Evolutionary conservation across 2,113 vertebrate genomes (phyloP), one percentile per base, ranked within the genome.

Genomic region (Sylvicapra grimmia): DNA sequence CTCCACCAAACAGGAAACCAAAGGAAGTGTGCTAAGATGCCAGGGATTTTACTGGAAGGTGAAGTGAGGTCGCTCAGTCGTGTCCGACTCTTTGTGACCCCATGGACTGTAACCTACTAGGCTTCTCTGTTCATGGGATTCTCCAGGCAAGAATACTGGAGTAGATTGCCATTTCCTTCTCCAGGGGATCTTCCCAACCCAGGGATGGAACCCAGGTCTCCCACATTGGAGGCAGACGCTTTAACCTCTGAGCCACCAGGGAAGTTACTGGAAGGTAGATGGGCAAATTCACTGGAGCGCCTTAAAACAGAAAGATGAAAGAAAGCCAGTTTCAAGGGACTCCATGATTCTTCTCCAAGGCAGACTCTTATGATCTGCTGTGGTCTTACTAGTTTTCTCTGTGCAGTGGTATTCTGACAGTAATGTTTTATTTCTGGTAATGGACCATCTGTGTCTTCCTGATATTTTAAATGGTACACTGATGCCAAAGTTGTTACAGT

Each of bases 391-490:
- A 51, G 21, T 82, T 89, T 36, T 72, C 0, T 14, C 8, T 58
- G 5, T 86, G 23, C 9, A 27, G 31, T 56, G 51, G 44, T 89
- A 18, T 77, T 82, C 44, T 68, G 72, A 86, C 13, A 87, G 19
- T 77, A 44, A 75, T 59, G 51, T 87, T 94, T 96, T 82, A 44
- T 95, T 94, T 90, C 54, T 96, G 49, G 11, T 88, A 65, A 89
- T 23, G 2, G 8, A 25, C 8, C 23, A 4, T 92, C 14, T 53
- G 14, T 54, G 33, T 29, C 18, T 94, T 90, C 54, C 51, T 61
- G n/a, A 79, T 79, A 92, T 27, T 94, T 92, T 56, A 96, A 75
- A 86, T 83, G n/a, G 29, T 89, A 85, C 5, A 3, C 49, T 6
- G 8, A 85, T 54, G 19, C 31, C 79, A 89, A 84, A 95, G 31